Evolutionary conservation across 2,113 vertebrate species (phyloP).

Genomic region (Channa maculata): DNA sequence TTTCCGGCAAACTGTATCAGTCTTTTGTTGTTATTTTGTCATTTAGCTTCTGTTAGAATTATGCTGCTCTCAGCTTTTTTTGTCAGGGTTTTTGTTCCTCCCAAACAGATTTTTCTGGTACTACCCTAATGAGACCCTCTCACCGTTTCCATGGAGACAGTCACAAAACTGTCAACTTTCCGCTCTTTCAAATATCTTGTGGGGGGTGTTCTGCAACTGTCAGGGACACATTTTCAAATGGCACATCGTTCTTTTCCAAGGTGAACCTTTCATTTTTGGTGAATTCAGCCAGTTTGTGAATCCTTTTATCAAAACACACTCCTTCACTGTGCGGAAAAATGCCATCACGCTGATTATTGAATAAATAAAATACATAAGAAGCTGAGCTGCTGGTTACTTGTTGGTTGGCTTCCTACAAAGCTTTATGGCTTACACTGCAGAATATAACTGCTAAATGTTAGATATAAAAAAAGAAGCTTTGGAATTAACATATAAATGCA

Average conservation of each 20-base stretch:
- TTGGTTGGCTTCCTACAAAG: slow-evolving; percentile 30
- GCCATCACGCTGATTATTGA: slow-evolving; percentile 56
- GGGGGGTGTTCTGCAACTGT: slow-evolving; percentile 79
- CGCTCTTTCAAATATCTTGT: slow-evolving; percentile 78
- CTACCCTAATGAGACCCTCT: slow-evolving; percentile 83
- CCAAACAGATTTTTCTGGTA: slow-evolving; percentile 74
- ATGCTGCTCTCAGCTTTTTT: slow-evolving; percentile 61
- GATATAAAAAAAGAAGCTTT: background rate
- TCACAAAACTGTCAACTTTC: slow-evolving; percentile 87
- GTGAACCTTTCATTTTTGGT: slow-evolving; percentile 74
- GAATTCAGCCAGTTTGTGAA: slow-evolving; percentile 78
- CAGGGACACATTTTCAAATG: slow-evolving; percentile 81
- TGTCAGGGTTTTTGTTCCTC: slow-evolving; percentile 61
- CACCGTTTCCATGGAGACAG: slow-evolving; percentile 84
- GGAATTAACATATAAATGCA: slow-evolving; percentile 3
- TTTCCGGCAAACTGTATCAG: slow-evolving; percentile 49
- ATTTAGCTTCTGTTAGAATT: slow-evolving; percentile 61
- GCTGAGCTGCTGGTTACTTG: slow-evolving; percentile 53
- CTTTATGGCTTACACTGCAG: slow-evolving; percentile 30
- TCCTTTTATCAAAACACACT: slow-evolving; percentile 71
- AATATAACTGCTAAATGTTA: slow-evolving; percentile 16
- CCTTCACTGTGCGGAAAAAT: slow-evolving; percentile 61
- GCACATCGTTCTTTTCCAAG: slow-evolving; percentile 73
- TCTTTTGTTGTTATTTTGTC: slow-evolving; percentile 53
- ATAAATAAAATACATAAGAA: slow-evolving; percentile 71